phyloP scores from a whole-genome alignment of 2,797 vertebrate genomes.

The Alauda arvensis region DNA sequence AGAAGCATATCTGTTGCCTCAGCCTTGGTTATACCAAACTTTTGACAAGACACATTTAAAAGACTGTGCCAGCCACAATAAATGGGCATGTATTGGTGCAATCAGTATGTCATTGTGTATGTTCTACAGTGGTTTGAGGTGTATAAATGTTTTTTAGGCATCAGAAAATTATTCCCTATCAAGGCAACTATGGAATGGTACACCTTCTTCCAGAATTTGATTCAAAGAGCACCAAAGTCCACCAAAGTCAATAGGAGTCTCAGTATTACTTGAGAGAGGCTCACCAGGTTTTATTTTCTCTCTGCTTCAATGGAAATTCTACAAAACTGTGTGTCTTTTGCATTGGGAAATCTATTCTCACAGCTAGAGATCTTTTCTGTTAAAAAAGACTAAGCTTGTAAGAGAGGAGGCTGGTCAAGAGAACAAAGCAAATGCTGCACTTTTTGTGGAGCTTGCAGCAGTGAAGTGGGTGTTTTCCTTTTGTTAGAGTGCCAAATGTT shows the following conservation, averaged over 20 bases:
- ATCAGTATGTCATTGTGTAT: not conserved
- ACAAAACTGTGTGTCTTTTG: not conserved
- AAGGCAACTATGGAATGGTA: not conserved
- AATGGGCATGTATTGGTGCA: not conserved
- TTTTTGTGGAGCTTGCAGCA: slow-evolving; percentile 2
- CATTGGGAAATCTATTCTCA: not conserved
- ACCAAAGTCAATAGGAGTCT: not conserved
- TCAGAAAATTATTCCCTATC: not conserved
- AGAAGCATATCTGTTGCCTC: not conserved
- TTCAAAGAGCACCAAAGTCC: not conserved
- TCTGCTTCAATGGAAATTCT: not conserved
- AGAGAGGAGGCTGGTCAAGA: not conserved
- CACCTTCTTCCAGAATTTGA: not conserved
- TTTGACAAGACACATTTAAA: not conserved
- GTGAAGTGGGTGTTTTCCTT: not conserved
- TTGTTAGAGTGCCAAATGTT: not conserved
- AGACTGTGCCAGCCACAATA: not conserved
- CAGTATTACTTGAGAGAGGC: not conserved
- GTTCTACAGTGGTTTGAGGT: not conserved
- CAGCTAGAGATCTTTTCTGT: not conserved
- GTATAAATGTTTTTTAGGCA: not conserved
- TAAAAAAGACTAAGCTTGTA: not conserved
- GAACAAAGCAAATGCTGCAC: not conserved
- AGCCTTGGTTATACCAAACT: not conserved
- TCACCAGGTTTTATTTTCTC: not conserved